Percentiles rank a stretch among this genome's conserved stretches.
These are phyloP conservation scores for Trididemnum clinides DNA, from an alignment of 23 tunicate genomes.

Conservation along the genomic window DNA sequence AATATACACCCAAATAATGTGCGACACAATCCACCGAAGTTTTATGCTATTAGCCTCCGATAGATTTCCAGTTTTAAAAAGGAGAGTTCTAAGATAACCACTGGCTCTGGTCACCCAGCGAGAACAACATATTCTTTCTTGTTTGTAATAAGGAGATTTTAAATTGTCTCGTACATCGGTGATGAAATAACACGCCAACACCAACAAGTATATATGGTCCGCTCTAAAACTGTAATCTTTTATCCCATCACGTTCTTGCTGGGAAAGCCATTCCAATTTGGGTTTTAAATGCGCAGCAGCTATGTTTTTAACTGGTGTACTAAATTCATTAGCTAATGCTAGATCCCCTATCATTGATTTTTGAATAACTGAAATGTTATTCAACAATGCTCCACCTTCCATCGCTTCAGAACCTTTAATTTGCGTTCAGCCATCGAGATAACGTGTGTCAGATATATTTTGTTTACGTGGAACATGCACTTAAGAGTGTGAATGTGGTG, in stretches of 20 bases:
- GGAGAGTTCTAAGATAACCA: conserved; percentile 10
- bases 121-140: conserved; percentile 2
- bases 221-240: background rate
- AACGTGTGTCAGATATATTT: conserved; percentile 4
- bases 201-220: conserved; percentile 7
- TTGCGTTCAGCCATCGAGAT: background rate
- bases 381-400: conserved; percentile 26
- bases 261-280: conserved; percentile 1
- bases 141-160: background rate
- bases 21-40: background rate
- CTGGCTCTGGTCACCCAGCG: background rate
- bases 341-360: background rate
- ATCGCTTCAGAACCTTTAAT: background rate
- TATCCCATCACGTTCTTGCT: background rate
- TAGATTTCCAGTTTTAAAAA: background rate
- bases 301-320: background rate
- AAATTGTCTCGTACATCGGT: background rate
- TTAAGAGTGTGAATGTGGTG: conserved; percentile 3
- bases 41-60: background rate
- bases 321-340: background rate
- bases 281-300: background rate
- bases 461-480: background rate
- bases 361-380: background rate
- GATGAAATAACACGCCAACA: conserved; percentile 15
- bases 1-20: background rate